Conservation (phyloP, 2,797 vertebrate genomes). For the Chelon auratus region DNA sequence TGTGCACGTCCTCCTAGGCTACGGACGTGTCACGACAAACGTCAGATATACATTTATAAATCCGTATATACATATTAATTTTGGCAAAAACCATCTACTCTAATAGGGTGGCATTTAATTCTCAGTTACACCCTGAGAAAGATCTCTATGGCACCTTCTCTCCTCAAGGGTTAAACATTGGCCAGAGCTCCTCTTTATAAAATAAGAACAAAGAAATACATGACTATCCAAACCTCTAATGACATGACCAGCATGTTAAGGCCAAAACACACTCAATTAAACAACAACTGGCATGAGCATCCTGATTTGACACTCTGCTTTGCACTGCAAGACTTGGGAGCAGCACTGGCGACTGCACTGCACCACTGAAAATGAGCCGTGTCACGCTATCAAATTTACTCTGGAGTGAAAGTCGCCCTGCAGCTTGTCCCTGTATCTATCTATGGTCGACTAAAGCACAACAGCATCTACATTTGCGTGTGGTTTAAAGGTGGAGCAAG, state of each 20-base stretch:
- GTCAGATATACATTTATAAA: not conserved
- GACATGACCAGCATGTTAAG: slow-evolving; percentile 33
- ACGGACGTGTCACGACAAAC: not conserved
- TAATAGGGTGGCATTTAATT: slow-evolving; percentile 4
- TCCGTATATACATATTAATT: not conserved
- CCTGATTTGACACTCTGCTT: not conserved
- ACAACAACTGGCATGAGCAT: slow-evolving; percentile 6
- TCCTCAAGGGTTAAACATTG: not conserved
- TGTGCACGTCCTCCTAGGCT: not conserved
- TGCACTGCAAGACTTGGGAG: slow-evolving; percentile 38
- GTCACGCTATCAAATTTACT: slow-evolving; percentile 33
- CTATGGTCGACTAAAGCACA: not conserved
- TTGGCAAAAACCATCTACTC: not conserved
- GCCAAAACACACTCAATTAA: slow-evolving; percentile 13
- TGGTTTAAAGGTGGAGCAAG: not conserved
- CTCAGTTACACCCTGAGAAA: slow-evolving; percentile 33
- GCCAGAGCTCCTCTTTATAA: not conserved
- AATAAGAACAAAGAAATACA: not conserved
- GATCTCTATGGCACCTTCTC: slow-evolving; percentile 23
- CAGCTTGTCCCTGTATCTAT: not conserved
- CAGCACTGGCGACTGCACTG: slow-evolving; percentile 43
- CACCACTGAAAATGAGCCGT: slow-evolving; percentile 27
- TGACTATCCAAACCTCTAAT: slow-evolving; percentile 4
- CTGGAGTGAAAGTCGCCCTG: slow-evolving; percentile 5
- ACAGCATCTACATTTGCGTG: not conserved